phyloP scores from a whole-genome alignment of 2,888 invertebrate species.

The Adela reaumurella region DNA sequence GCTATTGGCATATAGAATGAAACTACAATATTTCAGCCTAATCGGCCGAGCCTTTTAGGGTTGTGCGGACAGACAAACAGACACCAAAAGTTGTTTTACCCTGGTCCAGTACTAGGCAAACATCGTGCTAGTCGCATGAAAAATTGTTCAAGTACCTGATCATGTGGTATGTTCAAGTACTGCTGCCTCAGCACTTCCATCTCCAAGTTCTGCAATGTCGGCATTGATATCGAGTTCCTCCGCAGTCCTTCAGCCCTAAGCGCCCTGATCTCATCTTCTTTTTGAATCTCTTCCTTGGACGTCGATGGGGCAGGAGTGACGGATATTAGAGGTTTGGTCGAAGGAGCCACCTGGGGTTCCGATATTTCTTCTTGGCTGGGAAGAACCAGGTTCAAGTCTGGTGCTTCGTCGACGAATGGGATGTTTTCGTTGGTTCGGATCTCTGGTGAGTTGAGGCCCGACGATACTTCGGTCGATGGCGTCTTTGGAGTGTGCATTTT shows the following conservation, averaged over 20 bases:
- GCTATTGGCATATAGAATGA: no score
- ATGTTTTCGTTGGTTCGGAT: constrained; percentile 15
- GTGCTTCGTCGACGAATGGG: not conserved
- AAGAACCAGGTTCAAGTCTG: not conserved
- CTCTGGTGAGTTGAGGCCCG: constrained; percentile 41
- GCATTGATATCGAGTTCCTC: constrained; percentile 72
- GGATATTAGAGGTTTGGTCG: not conserved
- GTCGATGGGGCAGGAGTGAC: not conserved
- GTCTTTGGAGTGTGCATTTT: no score
- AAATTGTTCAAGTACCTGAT: constrained; percentile 24
- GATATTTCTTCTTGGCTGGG: no score
- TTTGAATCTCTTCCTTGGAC: constrained; percentile 11
- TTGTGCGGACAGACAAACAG: no score
- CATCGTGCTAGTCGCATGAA: not conserved
- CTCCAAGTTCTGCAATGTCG: constrained; percentile 66
- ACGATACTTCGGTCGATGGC: constrained; percentile 27
- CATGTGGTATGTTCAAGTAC: constrained; percentile 28
- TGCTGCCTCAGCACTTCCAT: constrained; percentile 52
- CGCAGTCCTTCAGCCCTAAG: constrained; percentile 39
- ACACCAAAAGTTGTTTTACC: no score
- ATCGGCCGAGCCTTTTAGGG: no score
- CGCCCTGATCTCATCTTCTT: constrained; percentile 17
- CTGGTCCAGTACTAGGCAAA: no score
- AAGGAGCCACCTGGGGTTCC: no score
- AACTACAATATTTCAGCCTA: no score